A percentile compares a stretch with the other conserved stretches of the same genome.
Conservation (phyloP, 92 coral and sea anemone species). For the Nematostella vectensis region DNA sequence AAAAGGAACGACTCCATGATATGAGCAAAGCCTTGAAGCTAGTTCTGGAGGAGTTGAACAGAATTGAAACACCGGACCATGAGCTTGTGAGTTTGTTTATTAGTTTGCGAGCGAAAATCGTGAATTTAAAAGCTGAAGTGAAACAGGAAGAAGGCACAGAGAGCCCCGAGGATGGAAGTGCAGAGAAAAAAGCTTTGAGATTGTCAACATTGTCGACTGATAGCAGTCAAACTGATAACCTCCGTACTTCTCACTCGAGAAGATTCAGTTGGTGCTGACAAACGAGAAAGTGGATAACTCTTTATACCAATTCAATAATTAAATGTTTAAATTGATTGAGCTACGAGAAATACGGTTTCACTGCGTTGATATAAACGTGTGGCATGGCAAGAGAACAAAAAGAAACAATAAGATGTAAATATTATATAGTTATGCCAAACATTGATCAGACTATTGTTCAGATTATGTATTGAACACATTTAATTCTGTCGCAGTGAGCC, state of each 20-base stretch:
- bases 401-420: no score
- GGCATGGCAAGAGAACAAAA: no score
- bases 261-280: constrained; percentile 69
- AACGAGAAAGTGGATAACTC: neutral
- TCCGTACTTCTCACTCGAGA: constrained; percentile 16
- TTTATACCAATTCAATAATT: no score
- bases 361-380: no score
- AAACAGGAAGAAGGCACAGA: constrained; percentile 66
- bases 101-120: constrained; percentile 75
- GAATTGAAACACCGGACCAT: constrained; percentile 71
- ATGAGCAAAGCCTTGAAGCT: constrained; percentile 77
- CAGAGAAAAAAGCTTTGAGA: constrained; percentile 5
- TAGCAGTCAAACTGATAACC: neutral
- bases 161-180: constrained; percentile 16
- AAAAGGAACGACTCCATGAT: constrained; percentile 71
- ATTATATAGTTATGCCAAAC: no score
- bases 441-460: no score
- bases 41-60: constrained; percentile 73
- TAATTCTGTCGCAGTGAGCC: no score
- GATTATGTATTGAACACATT: no score
- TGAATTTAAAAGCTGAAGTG: constrained; percentile 55
- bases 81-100: constrained; percentile 70
- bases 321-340: no score
- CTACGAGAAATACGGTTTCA: no score
- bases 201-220: constrained; percentile 18